Evolutionary conservation across 64 coral and sea anemone genomes (phyloP).

Genomic region (Stylophora pistillata): DNA sequence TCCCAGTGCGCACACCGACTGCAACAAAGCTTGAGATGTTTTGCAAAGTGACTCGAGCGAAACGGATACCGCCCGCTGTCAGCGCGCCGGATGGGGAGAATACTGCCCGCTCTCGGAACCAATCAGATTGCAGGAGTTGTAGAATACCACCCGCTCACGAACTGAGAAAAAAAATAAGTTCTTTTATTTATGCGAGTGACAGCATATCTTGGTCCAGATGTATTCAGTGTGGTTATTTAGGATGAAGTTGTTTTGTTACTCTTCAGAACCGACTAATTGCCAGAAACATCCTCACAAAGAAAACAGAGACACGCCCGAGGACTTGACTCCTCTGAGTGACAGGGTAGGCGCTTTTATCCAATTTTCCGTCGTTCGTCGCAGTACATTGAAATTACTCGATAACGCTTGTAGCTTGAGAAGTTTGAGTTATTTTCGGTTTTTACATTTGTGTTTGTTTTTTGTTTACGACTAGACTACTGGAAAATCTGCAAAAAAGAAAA

Average conservation of each 20-base stretch:
- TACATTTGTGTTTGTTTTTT: background rate
- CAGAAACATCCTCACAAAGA: background rate
- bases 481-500: background rate
- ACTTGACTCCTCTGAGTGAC: constrained; percentile 27
- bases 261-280: constrained; percentile 1
- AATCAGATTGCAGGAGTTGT: no score
- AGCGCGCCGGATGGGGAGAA: no score
- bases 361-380: no score
- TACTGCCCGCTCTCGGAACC: no score
- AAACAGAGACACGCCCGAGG: background rate
- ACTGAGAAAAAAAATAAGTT: no score
- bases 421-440: background rate
- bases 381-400: background rate
- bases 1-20: no score
- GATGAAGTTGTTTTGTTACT: background rate
- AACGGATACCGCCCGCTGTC: no score
- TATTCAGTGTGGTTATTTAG: background rate
- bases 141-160: no score
- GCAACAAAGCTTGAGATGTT: no score
- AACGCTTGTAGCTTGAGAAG: background rate
- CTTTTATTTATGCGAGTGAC: background rate
- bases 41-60: no score
- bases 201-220: background rate
- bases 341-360: background rate
- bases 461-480: background rate